Evolutionary conservation across 2,797 vertebrate species (phyloP).

Genomic region (Uromys caudimaculatus): DNA sequence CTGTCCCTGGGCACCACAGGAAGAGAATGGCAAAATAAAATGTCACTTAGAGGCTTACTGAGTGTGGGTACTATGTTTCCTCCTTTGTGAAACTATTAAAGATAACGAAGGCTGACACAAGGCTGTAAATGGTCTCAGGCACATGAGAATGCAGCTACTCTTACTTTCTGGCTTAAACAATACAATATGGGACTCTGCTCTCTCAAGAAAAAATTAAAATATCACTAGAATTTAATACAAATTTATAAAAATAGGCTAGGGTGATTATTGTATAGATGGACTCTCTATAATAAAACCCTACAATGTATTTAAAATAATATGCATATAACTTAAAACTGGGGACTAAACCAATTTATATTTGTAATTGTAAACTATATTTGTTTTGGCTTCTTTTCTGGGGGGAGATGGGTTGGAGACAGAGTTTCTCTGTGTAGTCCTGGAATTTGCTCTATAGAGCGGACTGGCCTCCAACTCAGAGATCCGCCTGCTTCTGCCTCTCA

Average conservation of each 20-base stretch:
- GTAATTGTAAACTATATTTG: not conserved
- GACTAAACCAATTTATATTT: not conserved
- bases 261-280: not conserved
- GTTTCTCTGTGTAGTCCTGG: not conserved
- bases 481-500: not conserved
- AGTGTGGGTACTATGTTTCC: not conserved
- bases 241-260: slow-evolving; percentile 18
- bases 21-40: not conserved
- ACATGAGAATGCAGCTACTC: not conserved
- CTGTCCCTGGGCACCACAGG: not conserved
- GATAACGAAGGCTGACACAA: not conserved
- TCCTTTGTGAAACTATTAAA: slow-evolving; percentile 23
- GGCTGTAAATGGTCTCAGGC: not conserved
- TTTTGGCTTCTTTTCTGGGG: not conserved
- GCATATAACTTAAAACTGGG: not conserved
- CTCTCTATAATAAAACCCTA: not conserved
- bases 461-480: not conserved
- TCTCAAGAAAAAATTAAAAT: not conserved
- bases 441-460: not conserved
- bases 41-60: not conserved
- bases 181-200: too few species aligned
- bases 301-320: not conserved
- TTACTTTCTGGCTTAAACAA: not conserved
- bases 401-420: not conserved
- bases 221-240: not conserved